Base-by-base conservation (phyloP, 1,140 invertebrate genomes). In the Aplysia californica region DNA sequence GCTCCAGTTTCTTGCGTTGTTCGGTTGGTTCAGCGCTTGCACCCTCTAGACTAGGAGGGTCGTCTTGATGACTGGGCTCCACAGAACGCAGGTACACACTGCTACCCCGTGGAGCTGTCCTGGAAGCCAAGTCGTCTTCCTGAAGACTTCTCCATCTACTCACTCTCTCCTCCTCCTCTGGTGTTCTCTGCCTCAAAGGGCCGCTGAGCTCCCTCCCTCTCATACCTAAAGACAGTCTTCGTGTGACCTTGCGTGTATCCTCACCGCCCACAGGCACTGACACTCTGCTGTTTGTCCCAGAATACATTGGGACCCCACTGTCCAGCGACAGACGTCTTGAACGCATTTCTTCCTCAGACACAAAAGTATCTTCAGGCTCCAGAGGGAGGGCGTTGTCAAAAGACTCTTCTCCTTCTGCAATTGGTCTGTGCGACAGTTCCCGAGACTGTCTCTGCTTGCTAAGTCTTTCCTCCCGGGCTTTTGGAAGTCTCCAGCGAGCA, bases 291-390 rank as follows among this genome's bases (percentile, higher is more conserved):
- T 26, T 33, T 5, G 38, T 6, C 2, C 26, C 38, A 39, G n/a
- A 33, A 39, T 75, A 75, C 59, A 65, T 29, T 26, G 59, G 26
- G 0, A 66, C 29, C 21, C 61, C 38, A 50, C 59, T 50, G 21
- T 75, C 72, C 41, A 75, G 23, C 2, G 72, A 75, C 4, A 66
- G 41, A 31, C 72, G 59, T n/a, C 61, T 58, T 21, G 35, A 55
- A 5, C 15, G 55, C 1, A 55, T 39, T 3, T 70, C 68, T 56
- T 66, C 64, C 6, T 26, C 64, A 23, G 61, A 2, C 21, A 35
- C 21, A n/a, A 3, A 3, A 35, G 33, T 36, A 2, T 35, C 20
- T 1, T 65, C 33, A 35, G 35, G 33, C 5, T 65, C 33, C n/a
- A n/a, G n/a, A n/a, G n/a, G n/a, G n/a, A n/a, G n/a, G n/a, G n/a